A percentile compares a stretch with the other conserved stretches of the same genome.
phyloP scores from a whole-genome alignment of 2,888 invertebrate genomes.

The Epinotia brunnichana region DNA sequence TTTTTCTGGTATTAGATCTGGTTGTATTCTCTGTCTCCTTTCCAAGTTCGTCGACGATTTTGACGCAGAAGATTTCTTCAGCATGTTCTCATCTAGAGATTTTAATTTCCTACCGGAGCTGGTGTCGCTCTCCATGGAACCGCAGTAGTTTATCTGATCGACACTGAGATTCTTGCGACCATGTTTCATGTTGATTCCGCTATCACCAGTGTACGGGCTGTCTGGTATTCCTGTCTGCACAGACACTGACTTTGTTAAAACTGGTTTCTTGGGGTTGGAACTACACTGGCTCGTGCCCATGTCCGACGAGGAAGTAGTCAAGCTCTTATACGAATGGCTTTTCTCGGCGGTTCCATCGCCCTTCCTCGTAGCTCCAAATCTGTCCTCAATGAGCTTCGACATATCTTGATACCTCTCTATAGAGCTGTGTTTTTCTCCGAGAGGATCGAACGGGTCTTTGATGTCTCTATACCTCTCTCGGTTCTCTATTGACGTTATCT shows the following conservation, averaged over 20 bases:
- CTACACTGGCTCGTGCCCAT: constrained; percentile 81
- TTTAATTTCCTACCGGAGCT: constrained; percentile 79
- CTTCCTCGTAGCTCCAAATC: constrained; percentile 82
- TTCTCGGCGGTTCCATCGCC: constrained; percentile 79
- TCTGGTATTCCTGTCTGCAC: constrained; percentile 82
- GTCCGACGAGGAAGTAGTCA: constrained; percentile 81
- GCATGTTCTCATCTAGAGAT: constrained; percentile 79
- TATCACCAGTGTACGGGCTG: constrained; percentile 69
- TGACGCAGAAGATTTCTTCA: constrained; percentile 75
- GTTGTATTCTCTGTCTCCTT: constrained; percentile 80
- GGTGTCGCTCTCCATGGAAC: constrained; percentile 80
- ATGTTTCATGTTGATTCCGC: constrained; percentile 76
- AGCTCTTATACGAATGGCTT: constrained; percentile 80
- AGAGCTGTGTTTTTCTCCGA: constrained; percentile 86
- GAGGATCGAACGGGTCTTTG: constrained; percentile 84
- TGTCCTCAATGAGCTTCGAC: constrained; percentile 87
- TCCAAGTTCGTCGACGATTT: constrained; percentile 79
- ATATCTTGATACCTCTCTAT: constrained; percentile 89
- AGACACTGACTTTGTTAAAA: constrained; percentile 80
- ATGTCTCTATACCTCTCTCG: constrained; percentile 72
- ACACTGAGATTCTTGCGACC: constrained; percentile 79
- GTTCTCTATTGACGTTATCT: constrained; percentile 72
- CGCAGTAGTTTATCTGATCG: constrained; percentile 81
- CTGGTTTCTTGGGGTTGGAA: constrained; percentile 78
- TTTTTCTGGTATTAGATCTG: constrained; percentile 80